Percentiles rank a stretch among this genome's conserved stretches.
Evolutionary conservation across 2,888 invertebrate genomes (phyloP).

Genomic region (Rosalia funebris): DNA sequence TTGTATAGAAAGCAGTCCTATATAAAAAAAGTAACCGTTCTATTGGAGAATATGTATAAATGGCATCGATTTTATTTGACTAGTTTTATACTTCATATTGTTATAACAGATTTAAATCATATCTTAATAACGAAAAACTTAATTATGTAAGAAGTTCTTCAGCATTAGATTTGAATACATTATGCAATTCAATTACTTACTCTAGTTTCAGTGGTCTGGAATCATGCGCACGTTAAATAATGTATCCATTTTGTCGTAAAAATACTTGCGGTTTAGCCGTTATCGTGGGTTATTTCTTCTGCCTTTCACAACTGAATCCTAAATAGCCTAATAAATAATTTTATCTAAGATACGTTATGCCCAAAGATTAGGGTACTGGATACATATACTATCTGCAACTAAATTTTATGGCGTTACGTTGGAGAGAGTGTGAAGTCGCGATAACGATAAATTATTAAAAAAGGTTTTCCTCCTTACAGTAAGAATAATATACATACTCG

Average conservation of each 20-base stretch:
- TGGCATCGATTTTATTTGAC: no score
- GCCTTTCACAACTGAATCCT: slow-evolving; percentile 9
- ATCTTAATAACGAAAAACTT: no score
- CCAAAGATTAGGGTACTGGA: not conserved
- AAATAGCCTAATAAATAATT: slow-evolving; percentile 14
- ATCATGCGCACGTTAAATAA: slow-evolving; percentile 1
- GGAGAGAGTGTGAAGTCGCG: not conserved
- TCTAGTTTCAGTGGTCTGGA: no score
- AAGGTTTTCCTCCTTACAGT: not conserved
- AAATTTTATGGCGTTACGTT: slow-evolving; percentile 1
- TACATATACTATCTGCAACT: not conserved
- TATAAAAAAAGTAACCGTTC: no score
- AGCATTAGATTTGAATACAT: no score
- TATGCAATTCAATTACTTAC: no score
- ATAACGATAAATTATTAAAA: slow-evolving; percentile 2
- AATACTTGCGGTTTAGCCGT: slow-evolving; percentile 6
- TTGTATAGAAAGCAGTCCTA: no score
- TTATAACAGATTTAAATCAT: no score
- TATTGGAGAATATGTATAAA: no score
- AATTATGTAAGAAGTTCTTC: no score
- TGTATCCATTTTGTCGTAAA: slow-evolving; percentile 7
- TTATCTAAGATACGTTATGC: slow-evolving; percentile 2
- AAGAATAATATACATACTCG: no score
- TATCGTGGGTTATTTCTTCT: slow-evolving; percentile 6
- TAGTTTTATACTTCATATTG: no score